Conservation (phyloP, 1,140 invertebrate genomes). For the Drosophila tropicalis region DNA sequence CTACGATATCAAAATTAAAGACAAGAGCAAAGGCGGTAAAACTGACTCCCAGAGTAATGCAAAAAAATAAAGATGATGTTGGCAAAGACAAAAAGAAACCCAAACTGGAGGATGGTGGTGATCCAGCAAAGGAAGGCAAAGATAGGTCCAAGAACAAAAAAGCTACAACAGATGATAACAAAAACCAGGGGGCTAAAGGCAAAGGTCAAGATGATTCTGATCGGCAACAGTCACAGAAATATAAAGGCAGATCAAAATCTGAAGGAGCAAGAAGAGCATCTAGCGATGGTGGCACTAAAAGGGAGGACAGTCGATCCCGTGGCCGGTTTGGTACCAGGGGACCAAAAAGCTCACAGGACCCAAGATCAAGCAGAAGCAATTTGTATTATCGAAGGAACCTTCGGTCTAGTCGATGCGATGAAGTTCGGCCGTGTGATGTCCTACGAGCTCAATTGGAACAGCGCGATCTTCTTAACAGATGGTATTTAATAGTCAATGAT, state of each 20-base stretch:
- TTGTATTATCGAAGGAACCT: not conserved
- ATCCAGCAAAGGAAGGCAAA: not conserved
- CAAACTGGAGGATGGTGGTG: not conserved
- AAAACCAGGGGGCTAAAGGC: not conserved
- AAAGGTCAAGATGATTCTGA: not conserved
- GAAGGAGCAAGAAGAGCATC: constrained; percentile 4
- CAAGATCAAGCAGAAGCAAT: not conserved
- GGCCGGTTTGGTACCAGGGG: constrained; percentile 15
- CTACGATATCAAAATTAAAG: not conserved
- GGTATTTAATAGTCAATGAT: constrained; percentile 25
- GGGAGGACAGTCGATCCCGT: constrained; percentile 9
- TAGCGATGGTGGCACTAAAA: not conserved
- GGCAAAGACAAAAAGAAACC: not conserved
- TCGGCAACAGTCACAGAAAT: not conserved
- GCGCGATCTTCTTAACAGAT: constrained; percentile 53
- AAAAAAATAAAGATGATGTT: constrained; percentile 1
- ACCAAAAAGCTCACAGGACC: constrained; percentile 20
- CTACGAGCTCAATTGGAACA: constrained; percentile 56
- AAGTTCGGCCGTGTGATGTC: constrained; percentile 55
- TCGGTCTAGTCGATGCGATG: constrained; percentile 34
- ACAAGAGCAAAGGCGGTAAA: constrained; percentile 1
- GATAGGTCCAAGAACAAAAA: not conserved
- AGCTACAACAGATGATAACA: not conserved
- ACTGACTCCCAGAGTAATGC: not conserved
- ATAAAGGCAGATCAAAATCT: not conserved